Conservation (phyloP, 1,140 invertebrate genomes). For the Musca domestica region DNA sequence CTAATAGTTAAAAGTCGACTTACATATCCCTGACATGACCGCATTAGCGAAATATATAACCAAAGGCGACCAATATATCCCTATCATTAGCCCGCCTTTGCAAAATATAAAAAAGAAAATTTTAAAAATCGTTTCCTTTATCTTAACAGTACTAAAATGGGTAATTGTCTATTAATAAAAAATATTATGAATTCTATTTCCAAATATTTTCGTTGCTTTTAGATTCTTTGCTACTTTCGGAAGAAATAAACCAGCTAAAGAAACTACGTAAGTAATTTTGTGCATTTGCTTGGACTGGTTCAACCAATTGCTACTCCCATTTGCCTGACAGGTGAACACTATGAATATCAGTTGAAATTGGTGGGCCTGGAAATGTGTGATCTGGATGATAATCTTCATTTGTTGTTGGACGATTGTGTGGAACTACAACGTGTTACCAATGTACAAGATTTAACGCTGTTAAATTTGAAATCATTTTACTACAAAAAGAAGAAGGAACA, state of each 20-base stretch:
- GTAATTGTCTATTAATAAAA: background rate
- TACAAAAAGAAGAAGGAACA: constrained; percentile 33
- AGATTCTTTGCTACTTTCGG: constrained; percentile 3
- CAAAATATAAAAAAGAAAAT: background rate
- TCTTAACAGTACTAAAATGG: background rate
- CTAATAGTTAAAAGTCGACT: too few relatives aligned
- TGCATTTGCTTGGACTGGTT: too few relatives aligned
- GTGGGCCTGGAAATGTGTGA: constrained; percentile 37
- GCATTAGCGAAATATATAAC: background rate
- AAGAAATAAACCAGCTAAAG: constrained; percentile 3
- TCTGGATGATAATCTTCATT: constrained; percentile 36
- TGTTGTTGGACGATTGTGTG: constrained; percentile 35
- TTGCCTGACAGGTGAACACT: constrained; percentile 32
- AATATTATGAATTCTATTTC: background rate
- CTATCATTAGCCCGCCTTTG: background rate
- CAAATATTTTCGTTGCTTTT: too few relatives aligned
- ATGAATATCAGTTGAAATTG: constrained; percentile 37
- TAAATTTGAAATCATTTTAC: constrained; percentile 38
- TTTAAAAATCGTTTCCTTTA: background rate
- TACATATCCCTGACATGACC: background rate
- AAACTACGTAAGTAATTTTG: background rate
- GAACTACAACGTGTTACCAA: constrained; percentile 30
- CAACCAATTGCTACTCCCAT: too few relatives aligned
- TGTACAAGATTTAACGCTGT: constrained; percentile 34
- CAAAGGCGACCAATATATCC: too few relatives aligned